Evolutionary conservation across 2,888 invertebrate genomes (phyloP).

Genomic region (Melanotus villosus): DNA sequence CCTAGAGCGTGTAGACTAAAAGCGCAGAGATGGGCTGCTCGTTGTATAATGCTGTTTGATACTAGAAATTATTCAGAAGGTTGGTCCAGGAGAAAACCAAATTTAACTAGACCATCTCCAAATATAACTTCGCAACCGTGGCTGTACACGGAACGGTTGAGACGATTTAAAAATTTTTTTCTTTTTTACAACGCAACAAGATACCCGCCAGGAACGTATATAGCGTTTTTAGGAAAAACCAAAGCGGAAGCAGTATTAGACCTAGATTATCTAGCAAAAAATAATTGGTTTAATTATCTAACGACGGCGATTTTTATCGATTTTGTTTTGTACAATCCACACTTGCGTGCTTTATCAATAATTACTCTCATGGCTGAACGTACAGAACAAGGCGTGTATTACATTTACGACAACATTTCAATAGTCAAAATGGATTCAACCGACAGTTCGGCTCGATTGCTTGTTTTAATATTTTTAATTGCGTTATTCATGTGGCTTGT

Average conservation of each 20-base stretch:
- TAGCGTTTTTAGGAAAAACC: background rate
- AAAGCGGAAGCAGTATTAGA: background rate
- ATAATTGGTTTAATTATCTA: slow-evolving; percentile 21
- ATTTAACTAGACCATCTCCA: no score
- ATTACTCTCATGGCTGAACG: slow-evolving; percentile 20
- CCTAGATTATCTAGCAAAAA: slow-evolving; percentile 1
- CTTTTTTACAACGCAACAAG: background rate
- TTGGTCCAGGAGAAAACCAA: background rate
- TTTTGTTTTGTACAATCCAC: slow-evolving; percentile 21
- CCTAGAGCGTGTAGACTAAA: background rate
- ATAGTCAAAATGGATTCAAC: background rate
- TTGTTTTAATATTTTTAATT: slow-evolving; percentile 1
- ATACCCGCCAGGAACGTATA: background rate
- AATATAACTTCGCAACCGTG: background rate
- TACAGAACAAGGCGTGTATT: slow-evolving; percentile 11
- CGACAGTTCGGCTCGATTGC: background rate
- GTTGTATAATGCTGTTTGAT: background rate
- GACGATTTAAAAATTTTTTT: background rate
- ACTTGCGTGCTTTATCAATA: background rate
- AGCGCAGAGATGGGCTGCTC: background rate
- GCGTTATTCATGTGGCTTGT: background rate
- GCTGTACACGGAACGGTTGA: background rate
- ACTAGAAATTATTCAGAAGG: slow-evolving; percentile 3
- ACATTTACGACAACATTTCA: background rate
- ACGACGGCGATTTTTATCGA: slow-evolving; percentile 13